Base-by-base conservation (phyloP, 2,888 invertebrate genomes). In the Drosophila phalerata region DNA sequence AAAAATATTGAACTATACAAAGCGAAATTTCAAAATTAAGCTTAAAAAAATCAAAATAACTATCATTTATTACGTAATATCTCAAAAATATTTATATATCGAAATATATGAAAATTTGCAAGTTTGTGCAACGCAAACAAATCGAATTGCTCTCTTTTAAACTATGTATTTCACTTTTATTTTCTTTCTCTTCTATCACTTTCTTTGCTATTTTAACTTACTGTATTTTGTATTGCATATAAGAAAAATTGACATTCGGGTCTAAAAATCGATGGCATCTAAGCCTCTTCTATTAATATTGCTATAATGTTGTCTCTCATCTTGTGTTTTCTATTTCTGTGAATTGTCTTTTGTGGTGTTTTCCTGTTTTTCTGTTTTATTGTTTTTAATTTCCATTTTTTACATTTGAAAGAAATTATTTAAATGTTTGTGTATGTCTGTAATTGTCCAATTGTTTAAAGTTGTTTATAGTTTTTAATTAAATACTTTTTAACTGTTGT, bases 221-320 rank as follows among this genome's bases (percentile, higher is more conserved):
- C 28, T 28, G 6, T 28, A 32, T 51, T 34, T 76, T 60, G 37
- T 60, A 42, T 38, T 62, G 48, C 63, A 64, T 58, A n/a, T 15
- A 73, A 79, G 69, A 90, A 85, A 88, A 89, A 91, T 91, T 91
- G 92, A 91, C 91, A 91, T 91, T 91, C 91, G 91, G 88, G 51
- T 62, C 52, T 38, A 49, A 61, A 58, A 68, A 62, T 70, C 56
- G 70, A 66, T 68, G 63, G 56, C 48, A 38, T 51, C 37, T 63
- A 53, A 53, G 62, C 57, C 52, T 58, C 48, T 62, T 9, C 34
- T 58, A 51, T 64, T 73, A 43, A 25, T 56, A 43, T 43, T 43
- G 55, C 42, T 56, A 43, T 43, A 15, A 71, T 58, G 49, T 69
- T 64, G 69, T 73, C 60, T 42, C 45, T 25, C 68, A 55, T 64